phyloP scores from a whole-genome alignment of 2,113 vertebrate species.

The Hypocryptadius cinnamomeus region DNA sequence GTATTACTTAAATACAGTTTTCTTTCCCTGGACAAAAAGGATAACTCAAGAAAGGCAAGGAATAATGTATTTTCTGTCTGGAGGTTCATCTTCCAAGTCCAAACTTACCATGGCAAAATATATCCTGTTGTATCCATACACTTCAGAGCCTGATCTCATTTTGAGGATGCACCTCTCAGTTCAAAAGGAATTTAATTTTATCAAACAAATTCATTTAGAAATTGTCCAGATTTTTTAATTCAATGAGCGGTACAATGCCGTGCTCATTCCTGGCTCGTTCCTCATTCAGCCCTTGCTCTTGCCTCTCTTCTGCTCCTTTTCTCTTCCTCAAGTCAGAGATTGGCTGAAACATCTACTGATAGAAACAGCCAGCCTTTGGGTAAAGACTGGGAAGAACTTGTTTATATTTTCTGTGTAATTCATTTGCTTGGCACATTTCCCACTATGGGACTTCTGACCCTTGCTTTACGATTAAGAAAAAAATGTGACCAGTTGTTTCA shows the following conservation, averaged over 20 bases:
- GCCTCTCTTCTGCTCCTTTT: neutral
- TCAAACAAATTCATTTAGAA: neutral
- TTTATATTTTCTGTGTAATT: neutral
- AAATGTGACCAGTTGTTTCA: neutral
- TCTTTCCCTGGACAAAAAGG: neutral
- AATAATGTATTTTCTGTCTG: constrained; percentile 1
- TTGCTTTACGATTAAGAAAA: neutral
- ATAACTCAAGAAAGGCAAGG: neutral
- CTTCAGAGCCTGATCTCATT: neutral
- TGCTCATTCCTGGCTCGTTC: neutral
- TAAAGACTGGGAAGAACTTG: neutral
- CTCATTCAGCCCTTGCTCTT: neutral
- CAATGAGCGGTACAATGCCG: neutral
- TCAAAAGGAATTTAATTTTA: neutral
- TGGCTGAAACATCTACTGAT: neutral
- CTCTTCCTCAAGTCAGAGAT: neutral
- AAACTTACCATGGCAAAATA: neutral
- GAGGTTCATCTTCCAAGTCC: neutral
- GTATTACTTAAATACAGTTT: neutral
- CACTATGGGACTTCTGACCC: neutral
- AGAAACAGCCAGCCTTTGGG: neutral
- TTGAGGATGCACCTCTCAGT: neutral
- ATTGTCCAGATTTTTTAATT: neutral
- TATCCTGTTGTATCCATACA: neutral
- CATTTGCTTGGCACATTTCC: neutral